Percentiles rank a stretch among this genome's conserved stretches.
phyloP scores from a whole-genome alignment of 2,888 invertebrate species.

The Palloptera scutellata region DNA sequence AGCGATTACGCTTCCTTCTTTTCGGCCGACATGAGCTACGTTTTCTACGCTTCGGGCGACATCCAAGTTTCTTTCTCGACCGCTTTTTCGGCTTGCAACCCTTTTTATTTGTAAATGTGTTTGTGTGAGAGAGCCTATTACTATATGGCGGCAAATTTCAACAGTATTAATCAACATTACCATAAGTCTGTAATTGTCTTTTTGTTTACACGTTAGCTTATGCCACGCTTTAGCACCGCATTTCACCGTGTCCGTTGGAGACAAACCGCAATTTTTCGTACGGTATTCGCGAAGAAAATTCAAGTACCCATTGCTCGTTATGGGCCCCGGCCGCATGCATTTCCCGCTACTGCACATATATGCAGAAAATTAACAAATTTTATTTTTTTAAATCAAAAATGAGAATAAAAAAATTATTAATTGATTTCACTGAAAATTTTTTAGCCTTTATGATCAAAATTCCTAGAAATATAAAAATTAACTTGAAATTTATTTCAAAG shows the following conservation, averaged over 20 bases:
- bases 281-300: slow-evolving; percentile 38
- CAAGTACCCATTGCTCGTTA: slow-evolving; percentile 40
- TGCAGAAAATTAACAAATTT: slow-evolving; percentile 15
- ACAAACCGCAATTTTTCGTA: slow-evolving; percentile 31
- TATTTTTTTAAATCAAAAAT: slow-evolving; percentile 1
- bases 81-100: slow-evolving; percentile 11
- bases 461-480: slow-evolving; percentile 27
- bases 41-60: slow-evolving; percentile 9
- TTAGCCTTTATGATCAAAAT: slow-evolving; percentile 24
- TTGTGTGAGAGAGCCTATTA: neutral
- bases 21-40: slow-evolving; percentile 5
- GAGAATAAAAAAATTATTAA: neutral
- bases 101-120: neutral
- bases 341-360: neutral
- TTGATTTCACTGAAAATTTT: slow-evolving; percentile 30
- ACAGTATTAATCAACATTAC: slow-evolving; percentile 10
- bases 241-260: slow-evolving; percentile 32
- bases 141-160: neutral
- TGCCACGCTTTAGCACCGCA: slow-evolving; percentile 37
- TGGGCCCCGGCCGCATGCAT: slow-evolving; percentile 38
- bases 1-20: slow-evolving; percentile 8
- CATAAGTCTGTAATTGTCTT: slow-evolving; percentile 27
- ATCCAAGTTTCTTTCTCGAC: neutral
- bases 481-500: slow-evolving; percentile 29
- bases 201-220: slow-evolving; percentile 26